Evolutionary conservation across 2,113 vertebrate species (phyloP).

Genomic region (Taxidea taxus): DNA sequence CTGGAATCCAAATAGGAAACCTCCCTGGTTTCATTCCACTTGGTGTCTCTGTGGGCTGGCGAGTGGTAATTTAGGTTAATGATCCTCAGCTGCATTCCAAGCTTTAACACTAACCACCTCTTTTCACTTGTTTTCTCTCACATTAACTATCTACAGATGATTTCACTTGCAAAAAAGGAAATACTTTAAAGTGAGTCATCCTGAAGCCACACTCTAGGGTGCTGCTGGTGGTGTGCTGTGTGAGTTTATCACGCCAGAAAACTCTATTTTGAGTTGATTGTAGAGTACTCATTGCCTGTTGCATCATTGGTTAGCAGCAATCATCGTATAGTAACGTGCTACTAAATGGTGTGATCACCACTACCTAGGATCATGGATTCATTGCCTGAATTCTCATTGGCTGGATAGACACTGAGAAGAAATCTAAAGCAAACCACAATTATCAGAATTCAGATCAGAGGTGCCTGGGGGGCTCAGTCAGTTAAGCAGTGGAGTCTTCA

Average conservation of each 20-base stretch:
- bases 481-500: not conserved
- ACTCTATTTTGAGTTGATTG: not conserved
- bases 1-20: not conserved
- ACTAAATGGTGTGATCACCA: accelerated
- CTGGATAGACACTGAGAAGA: not conserved
- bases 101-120: not conserved
- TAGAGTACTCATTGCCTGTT: too few relatives aligned
- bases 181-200: not conserved
- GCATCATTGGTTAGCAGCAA: too few relatives aligned
- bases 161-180: not conserved
- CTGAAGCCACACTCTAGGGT: not conserved
- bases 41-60: not conserved
- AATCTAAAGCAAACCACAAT: not conserved
- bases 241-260: accelerated
- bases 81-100: not conserved
- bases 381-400: not conserved
- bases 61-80: not conserved
- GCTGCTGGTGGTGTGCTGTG: accelerated
- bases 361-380: not conserved
- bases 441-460: not conserved
- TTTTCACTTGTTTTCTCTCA: not conserved
- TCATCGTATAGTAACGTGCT: accelerated
- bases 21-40: not conserved
- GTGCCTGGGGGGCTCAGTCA: not conserved
- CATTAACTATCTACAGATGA: not conserved